Conservation (phyloP, 2,113 vertebrate species). For the Elachura formosa region DNA sequence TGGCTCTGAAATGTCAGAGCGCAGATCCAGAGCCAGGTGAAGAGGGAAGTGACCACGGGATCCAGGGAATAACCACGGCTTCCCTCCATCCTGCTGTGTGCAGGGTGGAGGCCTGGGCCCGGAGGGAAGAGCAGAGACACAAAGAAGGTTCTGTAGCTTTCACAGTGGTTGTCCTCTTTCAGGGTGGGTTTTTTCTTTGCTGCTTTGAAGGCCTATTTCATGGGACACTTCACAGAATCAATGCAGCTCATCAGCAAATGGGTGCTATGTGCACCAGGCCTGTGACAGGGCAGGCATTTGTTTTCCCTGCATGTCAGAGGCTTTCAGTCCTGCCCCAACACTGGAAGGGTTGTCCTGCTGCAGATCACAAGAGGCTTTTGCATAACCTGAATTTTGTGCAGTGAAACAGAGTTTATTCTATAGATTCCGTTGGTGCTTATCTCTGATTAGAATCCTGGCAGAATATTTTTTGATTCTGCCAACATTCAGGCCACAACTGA, state of each 20-base stretch:
- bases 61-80: not conserved
- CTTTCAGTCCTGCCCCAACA: constrained; percentile 69
- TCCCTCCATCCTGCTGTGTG: constrained; percentile 70
- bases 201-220: constrained; percentile 81
- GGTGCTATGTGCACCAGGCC: constrained; percentile 71
- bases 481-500: not conserved
- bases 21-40: not conserved
- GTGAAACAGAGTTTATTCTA: not conserved
- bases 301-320: constrained; percentile 61
- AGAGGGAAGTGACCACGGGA: not conserved
- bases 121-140: constrained; percentile 72
- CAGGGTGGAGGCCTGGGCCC: constrained; percentile 60
- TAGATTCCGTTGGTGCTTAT: not conserved
- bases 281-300: constrained; percentile 63
- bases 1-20: not conserved
- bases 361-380: constrained; percentile 28
- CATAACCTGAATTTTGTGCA: constrained; percentile 26
- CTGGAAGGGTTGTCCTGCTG: constrained; percentile 65
- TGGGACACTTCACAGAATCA: constrained; percentile 84
- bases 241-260: constrained; percentile 77
- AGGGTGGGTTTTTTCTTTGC: constrained; percentile 60
- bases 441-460: not conserved
- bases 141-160: constrained; percentile 83
- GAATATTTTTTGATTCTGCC: not conserved
- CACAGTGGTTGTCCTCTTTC: constrained; percentile 82